Base-by-base conservation (phyloP, 1,140 invertebrate species). In the Anoplolepis gracilipes region DNA sequence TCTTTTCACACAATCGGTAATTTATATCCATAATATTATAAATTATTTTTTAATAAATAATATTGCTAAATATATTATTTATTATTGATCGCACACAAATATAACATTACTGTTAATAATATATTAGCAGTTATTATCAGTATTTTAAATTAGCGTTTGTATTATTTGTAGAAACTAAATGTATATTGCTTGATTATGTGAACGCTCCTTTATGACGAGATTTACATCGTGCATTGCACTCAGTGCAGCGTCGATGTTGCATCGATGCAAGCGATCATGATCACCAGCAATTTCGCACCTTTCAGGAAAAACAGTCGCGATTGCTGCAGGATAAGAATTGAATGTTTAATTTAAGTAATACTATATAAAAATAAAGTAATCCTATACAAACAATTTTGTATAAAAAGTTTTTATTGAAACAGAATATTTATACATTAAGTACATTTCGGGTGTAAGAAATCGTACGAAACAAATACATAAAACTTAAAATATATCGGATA, bases 211-310 rank as follows among this genome's bases (percentile, higher is more conserved):
- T 53, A 39, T n/a, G 5, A 7, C 42, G n/a, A 79, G 62, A 55
- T 79, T 67, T 79, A 42, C 62, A 78, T 67, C 62, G 61, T 78
- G 7, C 28, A 6, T 65, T 67, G 76, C 76, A 65, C 39, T n/a
- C 39, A 33, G 39, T 4, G 59, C 39, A 13, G 7, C 39, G 28
- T 0, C 25, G 57, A 77, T 77, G 73, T 64, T 64, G 36, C 75
- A 78, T 78, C 39, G 76, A 79, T 69, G 62, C 76, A 36, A 46
- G 76, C 39, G 25, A 77, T 61, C 36, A 59, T 77, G 75, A 65
- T 42, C 61, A 53, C 30, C 4, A 53, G 62, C 42, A 79, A 53
- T 79, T 79, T 79, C 55, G 62, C 62, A 49, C 30, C 42, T 79
- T 69, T 79, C 42, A 36, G 13, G 28, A 25, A 77, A n/a, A n/a